phyloP scores from a whole-genome alignment of 2,888 invertebrate species.

The Heteromyza rotundicornis region DNA sequence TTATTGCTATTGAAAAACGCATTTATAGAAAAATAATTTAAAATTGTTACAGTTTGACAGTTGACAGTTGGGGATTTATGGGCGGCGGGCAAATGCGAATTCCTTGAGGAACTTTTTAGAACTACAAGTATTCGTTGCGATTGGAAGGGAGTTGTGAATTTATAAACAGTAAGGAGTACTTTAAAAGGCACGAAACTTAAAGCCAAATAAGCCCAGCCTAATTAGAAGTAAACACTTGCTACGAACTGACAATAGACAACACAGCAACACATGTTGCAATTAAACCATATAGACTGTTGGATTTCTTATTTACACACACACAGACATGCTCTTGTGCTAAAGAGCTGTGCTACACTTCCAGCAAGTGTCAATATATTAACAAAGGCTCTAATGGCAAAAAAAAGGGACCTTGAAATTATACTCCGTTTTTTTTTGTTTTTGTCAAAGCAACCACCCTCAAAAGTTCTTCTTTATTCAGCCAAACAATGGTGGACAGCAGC shows the following conservation, averaged over 20 bases:
- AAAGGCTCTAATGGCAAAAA: constrained; percentile 2
- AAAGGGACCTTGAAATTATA: background rate
- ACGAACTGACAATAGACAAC: constrained; percentile 1
- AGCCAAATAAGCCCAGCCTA: too few relatives aligned
- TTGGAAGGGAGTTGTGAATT: too few relatives aligned
- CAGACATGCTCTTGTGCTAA: background rate
- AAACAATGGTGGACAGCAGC: background rate
- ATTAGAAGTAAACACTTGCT: constrained; percentile 9
- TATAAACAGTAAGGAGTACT: too few relatives aligned
- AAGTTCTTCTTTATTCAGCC: background rate
- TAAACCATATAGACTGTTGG: background rate
- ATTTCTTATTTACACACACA: background rate
- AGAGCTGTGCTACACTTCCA: background rate
- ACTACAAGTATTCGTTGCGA: too few relatives aligned
- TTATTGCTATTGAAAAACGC: constrained; percentile 9
- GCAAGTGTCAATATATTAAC: constrained; percentile 15
- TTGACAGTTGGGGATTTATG: constrained; percentile 22
- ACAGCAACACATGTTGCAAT: constrained; percentile 3
- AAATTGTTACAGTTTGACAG: constrained; percentile 28
- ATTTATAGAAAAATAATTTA: constrained; percentile 28
- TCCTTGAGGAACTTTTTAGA: too few relatives aligned
- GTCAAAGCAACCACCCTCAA: background rate
- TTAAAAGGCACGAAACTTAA: too few relatives aligned
- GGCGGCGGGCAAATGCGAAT: background rate
- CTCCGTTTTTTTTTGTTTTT: too few relatives aligned